phyloP scores from a whole-genome alignment of 2,113 vertebrate species.

The Cryptotis parvus region DNA sequence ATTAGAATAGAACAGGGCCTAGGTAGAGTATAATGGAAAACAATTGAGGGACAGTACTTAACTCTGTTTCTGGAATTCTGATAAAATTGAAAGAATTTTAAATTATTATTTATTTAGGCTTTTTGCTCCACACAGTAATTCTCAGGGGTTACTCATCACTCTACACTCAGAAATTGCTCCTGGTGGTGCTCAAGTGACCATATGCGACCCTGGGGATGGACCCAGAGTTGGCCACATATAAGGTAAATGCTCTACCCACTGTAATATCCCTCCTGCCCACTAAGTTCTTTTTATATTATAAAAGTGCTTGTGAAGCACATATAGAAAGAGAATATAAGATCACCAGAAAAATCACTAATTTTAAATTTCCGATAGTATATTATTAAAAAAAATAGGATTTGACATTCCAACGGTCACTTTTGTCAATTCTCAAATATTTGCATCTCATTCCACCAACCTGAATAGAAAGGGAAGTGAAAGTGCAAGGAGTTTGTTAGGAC shows the following conservation, averaged over 20 bases:
- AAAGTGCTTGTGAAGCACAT: too few relatives aligned
- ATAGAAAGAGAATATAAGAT: neutral
- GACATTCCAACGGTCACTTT: conserved; percentile 53
- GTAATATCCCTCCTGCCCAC: too few relatives aligned
- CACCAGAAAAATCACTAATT: neutral
- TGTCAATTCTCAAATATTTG: conserved; percentile 70
- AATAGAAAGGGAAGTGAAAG: conserved; percentile 62
- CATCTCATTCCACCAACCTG: conserved; percentile 41
- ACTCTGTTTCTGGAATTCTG: neutral
- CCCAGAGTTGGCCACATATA: too few relatives aligned
- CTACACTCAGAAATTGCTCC: too few relatives aligned
- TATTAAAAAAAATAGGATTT: conserved; percentile 66
- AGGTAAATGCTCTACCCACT: too few relatives aligned
- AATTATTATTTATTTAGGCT: conserved; percentile 4
- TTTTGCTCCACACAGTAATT: too few relatives aligned
- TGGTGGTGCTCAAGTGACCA: too few relatives aligned
- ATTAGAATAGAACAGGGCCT: neutral
- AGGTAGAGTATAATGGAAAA: neutral
- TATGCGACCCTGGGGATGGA: too few relatives aligned
- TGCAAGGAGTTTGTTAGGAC: conserved; percentile 26
- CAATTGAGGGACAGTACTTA: neutral
- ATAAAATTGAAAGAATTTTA: neutral
- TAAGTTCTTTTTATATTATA: too few relatives aligned
- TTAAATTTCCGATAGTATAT: conserved; percentile 18
- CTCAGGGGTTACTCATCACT: too few relatives aligned